Conservation (phyloP, 2,797 vertebrate genomes). For the Huso huso region DNA sequence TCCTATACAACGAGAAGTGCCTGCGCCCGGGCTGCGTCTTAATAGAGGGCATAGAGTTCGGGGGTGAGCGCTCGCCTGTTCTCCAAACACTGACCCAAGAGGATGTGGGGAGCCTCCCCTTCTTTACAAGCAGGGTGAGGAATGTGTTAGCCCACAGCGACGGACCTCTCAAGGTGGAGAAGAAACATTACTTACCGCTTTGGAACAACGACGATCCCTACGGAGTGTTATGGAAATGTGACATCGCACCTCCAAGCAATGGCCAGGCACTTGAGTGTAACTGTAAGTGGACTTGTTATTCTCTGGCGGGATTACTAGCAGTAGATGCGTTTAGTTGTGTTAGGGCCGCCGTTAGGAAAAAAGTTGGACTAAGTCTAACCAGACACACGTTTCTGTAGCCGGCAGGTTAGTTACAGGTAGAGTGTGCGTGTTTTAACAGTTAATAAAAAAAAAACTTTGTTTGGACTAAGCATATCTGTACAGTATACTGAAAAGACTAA, state of each 20-base stretch:
- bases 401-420: too few relatives aligned
- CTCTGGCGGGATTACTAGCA: too few relatives aligned
- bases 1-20: conserved; percentile 66
- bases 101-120: conserved; percentile 31
- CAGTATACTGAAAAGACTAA: too few relatives aligned
- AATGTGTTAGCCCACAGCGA: conserved; percentile 30
- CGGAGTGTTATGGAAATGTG: conserved; percentile 60
- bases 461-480: too few relatives aligned
- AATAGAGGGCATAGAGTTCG: conserved; percentile 47
- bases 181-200: conserved; percentile 72
- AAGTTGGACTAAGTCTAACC: too few relatives aligned
- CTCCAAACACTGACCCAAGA: conserved; percentile 2
- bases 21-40: conserved; percentile 59
- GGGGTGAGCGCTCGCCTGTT: conserved; percentile 14
- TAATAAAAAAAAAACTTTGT: too few relatives aligned
- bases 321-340: too few relatives aligned
- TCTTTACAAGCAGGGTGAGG: conserved; percentile 38
- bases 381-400: too few relatives aligned
- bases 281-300: too few relatives aligned
- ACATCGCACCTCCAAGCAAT: conserved; percentile 29
- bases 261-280: too few relatives aligned
- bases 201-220: conserved; percentile 87
- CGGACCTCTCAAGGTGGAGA: conserved; percentile 54
- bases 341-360: too few relatives aligned
- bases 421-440: too few relatives aligned